phyloP scores from a whole-genome alignment of 1,140 invertebrate genomes.

The Oreohelix idahoensis region DNA sequence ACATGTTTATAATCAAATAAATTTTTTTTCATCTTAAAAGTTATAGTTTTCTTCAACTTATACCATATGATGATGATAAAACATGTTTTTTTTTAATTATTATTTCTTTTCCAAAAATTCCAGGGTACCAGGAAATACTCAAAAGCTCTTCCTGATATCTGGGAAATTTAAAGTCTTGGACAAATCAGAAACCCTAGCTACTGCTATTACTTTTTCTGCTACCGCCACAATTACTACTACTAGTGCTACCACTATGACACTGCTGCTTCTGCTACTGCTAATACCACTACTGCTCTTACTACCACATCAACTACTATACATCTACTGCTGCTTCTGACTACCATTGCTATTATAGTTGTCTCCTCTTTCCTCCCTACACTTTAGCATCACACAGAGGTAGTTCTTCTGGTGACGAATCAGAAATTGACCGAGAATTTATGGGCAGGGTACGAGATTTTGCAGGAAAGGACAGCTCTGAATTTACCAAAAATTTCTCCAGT shows the following conservation, averaged over 20 bases:
- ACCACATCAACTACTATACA: background rate
- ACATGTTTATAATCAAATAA: too few relatives aligned
- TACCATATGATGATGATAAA: too few relatives aligned
- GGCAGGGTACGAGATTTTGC: slow-evolving; percentile 50
- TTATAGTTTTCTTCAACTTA: too few relatives aligned
- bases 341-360: background rate
- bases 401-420: slow-evolving; percentile 25
- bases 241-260: background rate
- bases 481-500: slow-evolving; percentile 33
- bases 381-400: slow-evolving; percentile 1
- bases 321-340: background rate
- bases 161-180: too few relatives aligned
- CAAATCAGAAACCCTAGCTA: too few relatives aligned
- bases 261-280: background rate
- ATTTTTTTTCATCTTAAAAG: too few relatives aligned
- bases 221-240: background rate
- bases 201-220: background rate
- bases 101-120: too few relatives aligned
- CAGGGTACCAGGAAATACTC: too few relatives aligned
- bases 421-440: slow-evolving; percentile 52
- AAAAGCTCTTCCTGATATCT: too few relatives aligned
- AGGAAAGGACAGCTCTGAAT: slow-evolving; percentile 38
- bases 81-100: too few relatives aligned
- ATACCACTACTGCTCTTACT: background rate
- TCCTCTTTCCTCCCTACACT: slow-evolving; percentile 25